Conservation (phyloP, 2,888 invertebrate species). For the Rhagonycha fulva region DNA sequence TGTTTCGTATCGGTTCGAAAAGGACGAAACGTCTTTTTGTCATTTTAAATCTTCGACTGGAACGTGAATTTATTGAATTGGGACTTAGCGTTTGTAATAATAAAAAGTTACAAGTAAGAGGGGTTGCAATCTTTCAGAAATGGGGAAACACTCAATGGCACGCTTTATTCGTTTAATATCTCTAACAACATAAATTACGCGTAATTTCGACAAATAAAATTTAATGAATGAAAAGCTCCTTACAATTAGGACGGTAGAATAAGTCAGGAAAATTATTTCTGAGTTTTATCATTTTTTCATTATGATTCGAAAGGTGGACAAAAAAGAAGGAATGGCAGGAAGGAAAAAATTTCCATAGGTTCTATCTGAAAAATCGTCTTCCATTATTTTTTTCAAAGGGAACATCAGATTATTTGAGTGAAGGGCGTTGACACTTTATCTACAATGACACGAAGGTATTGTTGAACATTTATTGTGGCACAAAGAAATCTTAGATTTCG, state of each 20-base stretch:
- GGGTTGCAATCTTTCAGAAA: background rate
- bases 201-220: background rate
- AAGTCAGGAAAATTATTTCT: background rate
- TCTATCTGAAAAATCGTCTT: background rate
- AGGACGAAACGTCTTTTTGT: background rate
- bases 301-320: background rate
- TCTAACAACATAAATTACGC: background rate
- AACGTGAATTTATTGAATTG: background rate
- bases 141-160: background rate
- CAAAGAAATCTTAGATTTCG: background rate
- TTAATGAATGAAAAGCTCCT: background rate
- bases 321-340: background rate
- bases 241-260: background rate
- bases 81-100: background rate
- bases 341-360: background rate
- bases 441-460: background rate
- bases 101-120: background rate
- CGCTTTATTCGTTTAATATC: background rate
- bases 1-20: background rate
- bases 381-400: background rate
- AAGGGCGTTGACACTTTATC: background rate
- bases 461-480: background rate
- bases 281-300: background rate
- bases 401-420: background rate
- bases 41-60: background rate